Conservation (phyloP, 2,113 vertebrate genomes). For the Crypturellus undulatus region DNA sequence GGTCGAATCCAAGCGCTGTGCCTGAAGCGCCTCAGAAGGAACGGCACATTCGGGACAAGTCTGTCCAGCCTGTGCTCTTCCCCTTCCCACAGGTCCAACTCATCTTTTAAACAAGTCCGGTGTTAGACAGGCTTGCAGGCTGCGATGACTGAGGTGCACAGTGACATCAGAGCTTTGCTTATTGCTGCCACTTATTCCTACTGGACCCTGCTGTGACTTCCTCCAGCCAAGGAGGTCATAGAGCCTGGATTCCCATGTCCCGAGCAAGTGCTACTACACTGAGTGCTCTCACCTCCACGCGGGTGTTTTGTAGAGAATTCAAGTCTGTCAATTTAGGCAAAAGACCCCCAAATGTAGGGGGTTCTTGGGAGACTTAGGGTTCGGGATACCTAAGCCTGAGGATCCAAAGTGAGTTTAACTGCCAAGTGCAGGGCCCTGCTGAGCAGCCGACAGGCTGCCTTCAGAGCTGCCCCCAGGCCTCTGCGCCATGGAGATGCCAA, state of each 20-base stretch:
- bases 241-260: neutral
- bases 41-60: neutral
- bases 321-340: neutral
- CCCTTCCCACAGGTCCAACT: neutral
- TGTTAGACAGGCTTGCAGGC: neutral
- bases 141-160: neutral
- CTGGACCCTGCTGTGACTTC: neutral
- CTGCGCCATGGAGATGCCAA: neutral
- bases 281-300: neutral
- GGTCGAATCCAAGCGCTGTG: neutral
- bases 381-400: neutral
- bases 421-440: neutral
- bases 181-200: neutral
- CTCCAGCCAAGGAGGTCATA: neutral
- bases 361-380: neutral
- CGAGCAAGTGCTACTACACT: neutral
- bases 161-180: conserved; percentile 2
- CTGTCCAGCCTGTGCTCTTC: neutral
- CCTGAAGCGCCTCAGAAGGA: neutral
- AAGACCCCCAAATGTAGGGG: neutral
- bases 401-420: neutral
- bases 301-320: neutral
- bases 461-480: neutral
- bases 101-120: neutral
- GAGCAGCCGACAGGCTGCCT: neutral